A percentile compares a stretch with the other conserved stretches of the same genome.
These are phyloP conservation scores for Bellardia pandia DNA, from an alignment of 2,888 invertebrate species.

Conservation along the genomic window DNA sequence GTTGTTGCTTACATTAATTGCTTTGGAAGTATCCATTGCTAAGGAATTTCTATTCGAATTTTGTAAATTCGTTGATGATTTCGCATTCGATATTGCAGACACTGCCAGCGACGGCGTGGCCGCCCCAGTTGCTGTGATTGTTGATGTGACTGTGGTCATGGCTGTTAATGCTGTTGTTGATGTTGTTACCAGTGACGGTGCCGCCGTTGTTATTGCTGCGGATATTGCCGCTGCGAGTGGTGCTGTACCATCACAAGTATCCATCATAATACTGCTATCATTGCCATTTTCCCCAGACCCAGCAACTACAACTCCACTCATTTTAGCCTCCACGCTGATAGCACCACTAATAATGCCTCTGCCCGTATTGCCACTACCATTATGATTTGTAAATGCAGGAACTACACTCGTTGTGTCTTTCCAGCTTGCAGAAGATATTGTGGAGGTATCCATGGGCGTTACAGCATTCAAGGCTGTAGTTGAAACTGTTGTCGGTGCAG, in stretches of 20 bases:
- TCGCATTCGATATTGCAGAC: constrained; percentile 21
- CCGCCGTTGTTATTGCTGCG: constrained; percentile 56
- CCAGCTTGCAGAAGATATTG: constrained; percentile 67
- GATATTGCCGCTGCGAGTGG: constrained; percentile 50
- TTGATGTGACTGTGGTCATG: neutral
- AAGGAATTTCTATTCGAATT: constrained; percentile 63
- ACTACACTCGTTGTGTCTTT: constrained; percentile 52
- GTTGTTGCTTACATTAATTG: constrained; percentile 43
- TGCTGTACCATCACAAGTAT: constrained; percentile 72
- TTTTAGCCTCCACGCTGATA: constrained; percentile 31
- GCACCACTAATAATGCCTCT: constrained; percentile 58
- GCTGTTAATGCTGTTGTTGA: constrained; percentile 18
- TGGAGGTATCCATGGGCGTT: constrained; percentile 41
- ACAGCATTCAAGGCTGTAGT: constrained; percentile 28
- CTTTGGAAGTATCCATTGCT: constrained; percentile 68
- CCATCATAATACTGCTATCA: constrained; percentile 65
- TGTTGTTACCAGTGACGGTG: constrained; percentile 30
- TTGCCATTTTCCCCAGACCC: constrained; percentile 51
- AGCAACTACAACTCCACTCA: neutral
- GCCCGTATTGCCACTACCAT: constrained; percentile 69
- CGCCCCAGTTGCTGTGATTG: constrained; percentile 46
- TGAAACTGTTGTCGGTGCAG: constrained; percentile 37
- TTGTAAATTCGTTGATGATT: constrained; percentile 65
- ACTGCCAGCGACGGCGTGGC: constrained; percentile 6
- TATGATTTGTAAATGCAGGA: constrained; percentile 66